Base-by-base conservation (phyloP, 1,140 invertebrate species). In the Choristoneura fumiferana region DNA sequence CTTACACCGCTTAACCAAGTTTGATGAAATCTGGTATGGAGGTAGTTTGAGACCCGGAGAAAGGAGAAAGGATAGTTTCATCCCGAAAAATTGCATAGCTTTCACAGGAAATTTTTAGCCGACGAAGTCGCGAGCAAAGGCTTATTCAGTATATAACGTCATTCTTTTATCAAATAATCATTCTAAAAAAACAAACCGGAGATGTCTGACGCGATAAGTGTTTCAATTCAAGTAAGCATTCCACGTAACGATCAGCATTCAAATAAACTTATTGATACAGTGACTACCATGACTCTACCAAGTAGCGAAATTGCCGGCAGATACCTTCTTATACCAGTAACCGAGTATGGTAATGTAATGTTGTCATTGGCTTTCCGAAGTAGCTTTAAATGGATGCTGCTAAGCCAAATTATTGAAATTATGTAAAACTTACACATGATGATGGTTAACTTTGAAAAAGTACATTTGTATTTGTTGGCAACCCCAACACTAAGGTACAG, bases 111-210 rank as follows among this genome's bases (percentile, higher is more conserved):
- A 29, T 6, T 29, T 29, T n/a, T n/a, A n/a, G n/a, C n/a, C n/a
- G n/a, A n/a, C n/a, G n/a, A n/a, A n/a, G n/a, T n/a, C n/a, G n/a
- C n/a, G n/a, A n/a, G n/a, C n/a, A n/a, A n/a, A n/a, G n/a, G n/a
- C n/a, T n/a, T n/a, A n/a, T n/a, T n/a, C n/a, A n/a, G n/a, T n/a
- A n/a, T n/a, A n/a, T n/a, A n/a, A n/a, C n/a, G n/a, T n/a, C n/a
- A n/a, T n/a, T n/a, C n/a, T n/a, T n/a, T n/a, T 61, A 70, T 70
- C 68, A 67, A 45, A 17, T 60, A 6, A 62, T 68, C 15, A 59
- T 65, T 54, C 60, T 54, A 60, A 55, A 54, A 66, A 66, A 69
- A 9, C 59, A 65, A 64, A 43, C 15, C 43, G 14, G 34, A 56
- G 55, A 71, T 71, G 58, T 65, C 57, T 62, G 22, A 52, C 34